Conservation (phyloP, 2,888 invertebrate species). For the Ochropleura leucogaster region DNA sequence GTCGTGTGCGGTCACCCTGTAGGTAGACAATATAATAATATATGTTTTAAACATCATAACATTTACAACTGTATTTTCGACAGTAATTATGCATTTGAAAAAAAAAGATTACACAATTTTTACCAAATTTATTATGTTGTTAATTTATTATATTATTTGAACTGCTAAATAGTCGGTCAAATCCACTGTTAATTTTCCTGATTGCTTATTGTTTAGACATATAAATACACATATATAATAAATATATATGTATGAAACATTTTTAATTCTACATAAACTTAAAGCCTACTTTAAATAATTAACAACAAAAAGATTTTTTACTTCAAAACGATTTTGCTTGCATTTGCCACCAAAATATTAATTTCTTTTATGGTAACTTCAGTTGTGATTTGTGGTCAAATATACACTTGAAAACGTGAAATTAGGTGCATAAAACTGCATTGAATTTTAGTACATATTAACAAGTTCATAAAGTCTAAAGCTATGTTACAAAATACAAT, state of each 20-base stretch:
- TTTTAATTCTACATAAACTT: neutral
- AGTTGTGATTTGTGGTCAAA: neutral
- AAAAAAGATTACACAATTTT: neutral
- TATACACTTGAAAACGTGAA: neutral
- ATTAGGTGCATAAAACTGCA: neutral
- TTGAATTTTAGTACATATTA: neutral
- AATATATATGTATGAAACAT: neutral
- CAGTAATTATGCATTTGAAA: neutral
- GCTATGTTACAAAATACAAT: constrained; percentile 30
- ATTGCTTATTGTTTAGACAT: too few species aligned
- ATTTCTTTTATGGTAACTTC: neutral
- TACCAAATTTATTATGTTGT: neutral
- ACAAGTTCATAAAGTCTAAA: neutral
- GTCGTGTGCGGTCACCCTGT: neutral
- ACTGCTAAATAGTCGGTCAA: too few species aligned
- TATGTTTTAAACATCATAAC: neutral
- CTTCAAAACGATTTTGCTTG: neutral
- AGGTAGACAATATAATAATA: neutral
- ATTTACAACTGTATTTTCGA: neutral
- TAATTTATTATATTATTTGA: too few species aligned
- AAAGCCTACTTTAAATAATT: neutral
- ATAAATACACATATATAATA: too few species aligned
- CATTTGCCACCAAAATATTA: neutral
- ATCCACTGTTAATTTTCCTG: neutral
- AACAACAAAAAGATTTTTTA: neutral